These are phyloP conservation scores for Paradoxurus hermaphroditus DNA, from an alignment of 2,113 vertebrate genomes.

Conservation along the genomic window DNA sequence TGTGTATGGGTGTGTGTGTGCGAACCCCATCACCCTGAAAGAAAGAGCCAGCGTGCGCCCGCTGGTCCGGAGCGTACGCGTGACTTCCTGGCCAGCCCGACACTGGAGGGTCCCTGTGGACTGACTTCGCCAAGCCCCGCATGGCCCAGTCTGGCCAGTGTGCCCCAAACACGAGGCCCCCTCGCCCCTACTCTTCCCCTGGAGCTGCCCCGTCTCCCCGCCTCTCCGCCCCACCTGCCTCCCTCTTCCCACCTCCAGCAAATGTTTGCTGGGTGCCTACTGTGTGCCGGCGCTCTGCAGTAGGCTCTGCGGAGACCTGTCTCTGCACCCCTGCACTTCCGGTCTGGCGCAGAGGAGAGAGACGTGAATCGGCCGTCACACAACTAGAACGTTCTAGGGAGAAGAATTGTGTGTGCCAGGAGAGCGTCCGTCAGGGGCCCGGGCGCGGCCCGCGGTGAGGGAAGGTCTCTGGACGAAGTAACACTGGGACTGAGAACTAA, in stretches of 20 bases:
- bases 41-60: not conserved
- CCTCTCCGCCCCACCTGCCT: not conserved
- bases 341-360: not conserved
- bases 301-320: not conserved
- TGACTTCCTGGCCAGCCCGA: not conserved
- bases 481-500: not conserved
- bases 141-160: no score
- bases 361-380: not conserved
- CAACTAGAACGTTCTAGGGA: not conserved
- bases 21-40: not conserved
- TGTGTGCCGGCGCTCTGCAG: not conserved
- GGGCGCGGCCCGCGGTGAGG: not conserved
- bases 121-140: not conserved
- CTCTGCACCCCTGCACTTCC: not conserved
- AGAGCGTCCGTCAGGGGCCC: not conserved
- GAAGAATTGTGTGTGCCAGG: not conserved
- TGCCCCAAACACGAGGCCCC: not conserved
- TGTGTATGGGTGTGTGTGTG: no score
- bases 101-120: not conserved
- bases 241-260: not conserved
- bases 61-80: not conserved
- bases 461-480: not conserved
- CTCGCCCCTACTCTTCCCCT: no score
- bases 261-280: not conserved
- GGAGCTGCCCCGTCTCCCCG: not conserved